Evolutionary conservation across 2,888 invertebrate genomes (phyloP).

Genomic region (Horisme vitalbata): DNA sequence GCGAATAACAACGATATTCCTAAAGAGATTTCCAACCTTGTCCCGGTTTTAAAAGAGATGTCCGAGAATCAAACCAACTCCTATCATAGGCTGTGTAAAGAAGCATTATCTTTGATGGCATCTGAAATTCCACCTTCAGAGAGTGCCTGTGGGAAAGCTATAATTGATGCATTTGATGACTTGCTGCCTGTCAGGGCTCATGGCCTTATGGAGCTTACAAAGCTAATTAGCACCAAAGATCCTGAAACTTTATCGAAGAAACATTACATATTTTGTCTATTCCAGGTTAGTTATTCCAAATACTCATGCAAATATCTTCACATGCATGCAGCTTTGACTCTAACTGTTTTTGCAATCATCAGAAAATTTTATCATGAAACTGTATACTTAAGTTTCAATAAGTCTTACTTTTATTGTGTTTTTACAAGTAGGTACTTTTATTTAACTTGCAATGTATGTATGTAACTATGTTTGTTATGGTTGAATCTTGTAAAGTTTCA

Average conservation of each 20-base stretch:
- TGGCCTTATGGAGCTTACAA: slow-evolving; percentile 88
- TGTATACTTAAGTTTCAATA: no score
- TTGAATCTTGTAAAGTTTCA: no score
- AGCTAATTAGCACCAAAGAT: slow-evolving; percentile 87
- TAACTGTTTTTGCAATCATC: no score
- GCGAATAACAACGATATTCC: slow-evolving; percentile 51
- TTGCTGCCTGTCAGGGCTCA: slow-evolving; percentile 91
- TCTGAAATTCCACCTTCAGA: slow-evolving; percentile 43
- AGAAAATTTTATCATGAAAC: no score
- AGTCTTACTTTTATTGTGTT: no score
- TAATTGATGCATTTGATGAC: slow-evolving; percentile 87
- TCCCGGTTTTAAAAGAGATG: slow-evolving; percentile 45
- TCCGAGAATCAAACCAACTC: slow-evolving; percentile 44
- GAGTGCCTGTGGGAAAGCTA: slow-evolving; percentile 83
- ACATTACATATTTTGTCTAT: slow-evolving; percentile 86
- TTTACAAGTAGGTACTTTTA: no score
- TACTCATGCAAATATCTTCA: no score
- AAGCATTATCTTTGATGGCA: slow-evolving; percentile 56
- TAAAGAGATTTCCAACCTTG: no score
- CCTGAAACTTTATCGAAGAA: slow-evolving; percentile 84
- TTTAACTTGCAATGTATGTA: no score
- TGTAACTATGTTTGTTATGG: no score
- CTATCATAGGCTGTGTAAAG: slow-evolving; percentile 61
- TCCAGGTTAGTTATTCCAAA: slow-evolving; percentile 81
- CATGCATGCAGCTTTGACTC: no score